A percentile compares a stretch with the other conserved stretches of the same genome.
Conservation (phyloP, 35 echinoderm and acorn worm species). For the Eucidaris tribuloides region DNA sequence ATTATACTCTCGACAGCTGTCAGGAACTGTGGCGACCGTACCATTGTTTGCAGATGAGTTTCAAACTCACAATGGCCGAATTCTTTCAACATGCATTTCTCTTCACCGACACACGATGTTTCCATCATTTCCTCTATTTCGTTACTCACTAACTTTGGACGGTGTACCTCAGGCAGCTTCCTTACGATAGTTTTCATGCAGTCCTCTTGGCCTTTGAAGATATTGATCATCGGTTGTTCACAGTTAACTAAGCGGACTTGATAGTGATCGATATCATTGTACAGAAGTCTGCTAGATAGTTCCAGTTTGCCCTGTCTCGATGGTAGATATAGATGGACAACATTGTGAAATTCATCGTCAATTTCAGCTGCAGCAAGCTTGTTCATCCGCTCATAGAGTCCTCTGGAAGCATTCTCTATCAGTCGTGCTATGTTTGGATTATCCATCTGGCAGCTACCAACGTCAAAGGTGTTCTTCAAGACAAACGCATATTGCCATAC, state of each 20-base stretch:
- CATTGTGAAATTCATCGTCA: not conserved
- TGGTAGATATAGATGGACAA: not conserved
- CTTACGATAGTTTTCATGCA: not conserved
- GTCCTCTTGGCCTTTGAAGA: not conserved
- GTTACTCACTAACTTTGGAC: not conserved
- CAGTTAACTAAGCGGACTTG: not conserved
- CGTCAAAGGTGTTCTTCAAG: not conserved
- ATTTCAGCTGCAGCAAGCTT: not conserved
- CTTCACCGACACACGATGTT: not conserved
- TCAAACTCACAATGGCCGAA: not conserved
- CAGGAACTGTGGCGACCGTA: no score
- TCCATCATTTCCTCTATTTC: not conserved
- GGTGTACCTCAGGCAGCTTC: not conserved
- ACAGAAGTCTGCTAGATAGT: not conserved
- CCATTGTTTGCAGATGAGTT: no score
- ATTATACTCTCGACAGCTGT: no score
- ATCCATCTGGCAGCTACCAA: not conserved
- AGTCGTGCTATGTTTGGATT: not conserved
- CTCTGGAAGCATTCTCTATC: not conserved
- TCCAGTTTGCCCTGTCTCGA: not conserved
- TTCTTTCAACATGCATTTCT: no score
- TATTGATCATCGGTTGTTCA: not conserved
- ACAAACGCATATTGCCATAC: slow-evolving; percentile 9
- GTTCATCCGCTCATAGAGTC: not conserved
- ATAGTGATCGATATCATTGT: not conserved